phyloP scores from a whole-genome alignment of 2,113 vertebrate genomes.

The Circaetus gallicus region DNA sequence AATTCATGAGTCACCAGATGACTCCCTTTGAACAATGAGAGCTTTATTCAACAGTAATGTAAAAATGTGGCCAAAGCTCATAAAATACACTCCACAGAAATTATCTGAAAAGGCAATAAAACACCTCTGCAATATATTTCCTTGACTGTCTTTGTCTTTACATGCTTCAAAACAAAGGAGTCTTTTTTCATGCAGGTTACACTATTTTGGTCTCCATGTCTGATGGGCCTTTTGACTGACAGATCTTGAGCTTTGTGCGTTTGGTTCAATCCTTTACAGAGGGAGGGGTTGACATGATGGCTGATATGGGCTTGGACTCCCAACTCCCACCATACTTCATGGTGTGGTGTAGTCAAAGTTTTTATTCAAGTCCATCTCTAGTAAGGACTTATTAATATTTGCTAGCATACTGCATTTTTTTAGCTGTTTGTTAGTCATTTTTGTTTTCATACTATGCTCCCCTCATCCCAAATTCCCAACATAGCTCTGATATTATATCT shows the following conservation, averaged over 20 bases:
- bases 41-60: neutral
- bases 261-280: neutral
- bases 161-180: neutral
- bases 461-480: neutral
- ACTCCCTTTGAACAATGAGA: slow-evolving; percentile 37
- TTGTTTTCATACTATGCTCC: neutral
- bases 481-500: neutral
- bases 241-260: neutral
- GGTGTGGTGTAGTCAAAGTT: neutral
- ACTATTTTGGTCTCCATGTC: neutral
- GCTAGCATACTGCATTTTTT: neutral
- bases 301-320: neutral
- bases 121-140: neutral
- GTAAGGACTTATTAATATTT: neutral
- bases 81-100: slow-evolving; percentile 23
- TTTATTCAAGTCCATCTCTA: neutral
- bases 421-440: neutral
- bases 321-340: neutral
- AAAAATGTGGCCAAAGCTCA: neutral
- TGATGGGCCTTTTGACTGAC: neutral
- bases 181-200: neutral
- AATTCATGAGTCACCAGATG: slow-evolving; percentile 37
- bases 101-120: slow-evolving; percentile 30
- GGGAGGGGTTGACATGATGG: neutral
- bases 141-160: neutral